These are phyloP conservation scores for Drosophila prostipennis DNA, from an alignment of 2,888 invertebrate genomes.

Conservation along the genomic window DNA sequence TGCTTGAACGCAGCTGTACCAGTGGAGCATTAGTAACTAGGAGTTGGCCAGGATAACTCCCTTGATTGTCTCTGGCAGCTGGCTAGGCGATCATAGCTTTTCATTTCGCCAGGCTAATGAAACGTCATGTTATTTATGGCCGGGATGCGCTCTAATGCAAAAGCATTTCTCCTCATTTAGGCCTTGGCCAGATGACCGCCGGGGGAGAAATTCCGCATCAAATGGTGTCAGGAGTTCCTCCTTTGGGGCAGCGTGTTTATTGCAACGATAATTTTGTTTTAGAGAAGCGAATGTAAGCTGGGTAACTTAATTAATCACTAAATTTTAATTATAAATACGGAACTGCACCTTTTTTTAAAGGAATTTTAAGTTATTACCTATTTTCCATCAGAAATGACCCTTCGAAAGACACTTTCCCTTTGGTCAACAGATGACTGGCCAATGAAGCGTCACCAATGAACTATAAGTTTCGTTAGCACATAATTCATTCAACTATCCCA, in stretches of 20 bases:
- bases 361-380: too few species aligned
- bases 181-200: constrained; percentile 17
- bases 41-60: constrained; percentile 23
- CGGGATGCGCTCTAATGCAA: constrained; percentile 73
- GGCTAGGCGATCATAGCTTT: constrained; percentile 72
- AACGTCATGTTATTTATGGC: constrained; percentile 77
- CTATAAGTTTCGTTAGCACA: constrained; percentile 33
- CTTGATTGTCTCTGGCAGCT: constrained; percentile 43
- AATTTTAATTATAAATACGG: too few species aligned
- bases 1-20: background rate
- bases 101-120: constrained; percentile 71
- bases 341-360: too few species aligned
- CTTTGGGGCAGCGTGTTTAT: background rate
- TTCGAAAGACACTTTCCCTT: background rate
- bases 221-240: constrained; percentile 12
- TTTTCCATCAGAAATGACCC: background rate
- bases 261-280: background rate
- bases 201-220: constrained; percentile 7
- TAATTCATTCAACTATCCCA: constrained; percentile 55
- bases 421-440: background rate
- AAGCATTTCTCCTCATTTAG: constrained; percentile 70
- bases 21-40: constrained; percentile 10
- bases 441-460: constrained; percentile 3
- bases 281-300: too few species aligned
- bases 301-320: too few species aligned